Base-by-base conservation (phyloP, 2,113 vertebrate species). In the Petromus typicus region DNA sequence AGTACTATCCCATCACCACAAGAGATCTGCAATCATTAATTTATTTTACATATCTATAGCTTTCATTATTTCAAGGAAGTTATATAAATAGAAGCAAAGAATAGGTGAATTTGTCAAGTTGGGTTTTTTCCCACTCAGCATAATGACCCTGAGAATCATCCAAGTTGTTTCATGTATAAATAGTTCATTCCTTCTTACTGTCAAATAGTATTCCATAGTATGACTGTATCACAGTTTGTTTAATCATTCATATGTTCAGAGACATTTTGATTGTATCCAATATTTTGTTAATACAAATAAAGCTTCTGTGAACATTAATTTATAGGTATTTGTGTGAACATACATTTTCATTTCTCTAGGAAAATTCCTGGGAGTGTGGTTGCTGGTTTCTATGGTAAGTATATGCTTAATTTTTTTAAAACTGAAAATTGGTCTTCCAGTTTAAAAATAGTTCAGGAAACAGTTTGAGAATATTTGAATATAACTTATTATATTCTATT, bases 281-380 rank as follows among this genome's bases (percentile, higher is more conserved):
- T 81, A 78, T 92, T 80, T n/a, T 34, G n/a, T n/a, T 94, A 63
- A 43, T 83, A 76, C 25, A 86, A 88, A 59, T 79, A 91, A 93
- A 90, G 30, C 43, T 90, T 48, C 57, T 76, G n/a, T 75, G 48
- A 82, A 25, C 9, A 69, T 86, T 94, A 91, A 54, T 69, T 8
- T 90, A 48, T 30, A 87, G 34, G 14, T 71, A 93, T 95, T 87
- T 83, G 40, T 66, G 61, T 91, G 48, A 91, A 89, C 22, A 59
- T 91, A 89, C n/a, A 71, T 64, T 94, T 93, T 93, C 20, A 78
- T 94, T 96, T 96, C 37, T 95, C 56, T 93, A 14, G 25, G 56
- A 66, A 88, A 94, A 90, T 85, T 59, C 51, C 67, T 43, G 71
- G 30, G 67, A 54, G 17, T 94, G 32, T 89, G 40, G 67, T 82